A percentile compares a stretch with the other conserved stretches of the same genome.
Conservation (phyloP, 2,113 vertebrate species). For the Elachura formosa region DNA sequence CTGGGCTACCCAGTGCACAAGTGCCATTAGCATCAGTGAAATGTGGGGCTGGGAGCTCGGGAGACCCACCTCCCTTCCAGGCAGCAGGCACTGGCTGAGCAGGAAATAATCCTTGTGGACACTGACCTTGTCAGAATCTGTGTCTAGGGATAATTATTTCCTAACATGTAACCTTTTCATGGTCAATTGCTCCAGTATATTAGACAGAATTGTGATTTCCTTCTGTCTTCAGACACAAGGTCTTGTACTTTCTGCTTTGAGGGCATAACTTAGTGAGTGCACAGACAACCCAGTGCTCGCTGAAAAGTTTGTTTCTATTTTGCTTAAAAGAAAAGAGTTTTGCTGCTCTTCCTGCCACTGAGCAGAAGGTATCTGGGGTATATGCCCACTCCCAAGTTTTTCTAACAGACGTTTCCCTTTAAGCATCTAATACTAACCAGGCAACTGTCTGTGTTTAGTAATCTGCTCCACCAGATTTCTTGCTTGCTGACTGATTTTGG, state of each 20-base stretch:
- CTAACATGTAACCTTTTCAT: conserved; percentile 47
- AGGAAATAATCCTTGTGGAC: conserved; percentile 46
- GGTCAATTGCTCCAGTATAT: conserved; percentile 46
- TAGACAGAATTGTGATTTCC: conserved; percentile 31
- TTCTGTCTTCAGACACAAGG: not conserved
- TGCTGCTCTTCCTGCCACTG: not conserved
- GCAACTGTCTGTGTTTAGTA: conserved; percentile 7
- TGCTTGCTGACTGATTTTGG: not conserved
- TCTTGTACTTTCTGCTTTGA: not conserved
- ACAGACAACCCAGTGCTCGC: not conserved
- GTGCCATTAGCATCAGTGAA: conserved; percentile 33
- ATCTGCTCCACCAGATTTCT: conserved; percentile 17
- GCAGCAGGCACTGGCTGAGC: not conserved
- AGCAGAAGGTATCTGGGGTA: not conserved
- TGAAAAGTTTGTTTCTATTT: not conserved
- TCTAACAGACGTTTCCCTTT: not conserved
- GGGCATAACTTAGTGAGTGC: not conserved
- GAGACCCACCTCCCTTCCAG: not conserved
- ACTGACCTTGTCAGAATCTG: conserved; percentile 30
- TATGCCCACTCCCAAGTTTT: not conserved
- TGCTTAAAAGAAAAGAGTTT: not conserved
- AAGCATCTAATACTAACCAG: not conserved
- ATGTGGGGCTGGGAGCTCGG: not conserved
- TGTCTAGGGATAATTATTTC: conserved; percentile 57
- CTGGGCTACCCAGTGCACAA: conserved; percentile 36